phyloP scores from a whole-genome alignment of 2,113 vertebrate species.

The Struthio camelus region DNA sequence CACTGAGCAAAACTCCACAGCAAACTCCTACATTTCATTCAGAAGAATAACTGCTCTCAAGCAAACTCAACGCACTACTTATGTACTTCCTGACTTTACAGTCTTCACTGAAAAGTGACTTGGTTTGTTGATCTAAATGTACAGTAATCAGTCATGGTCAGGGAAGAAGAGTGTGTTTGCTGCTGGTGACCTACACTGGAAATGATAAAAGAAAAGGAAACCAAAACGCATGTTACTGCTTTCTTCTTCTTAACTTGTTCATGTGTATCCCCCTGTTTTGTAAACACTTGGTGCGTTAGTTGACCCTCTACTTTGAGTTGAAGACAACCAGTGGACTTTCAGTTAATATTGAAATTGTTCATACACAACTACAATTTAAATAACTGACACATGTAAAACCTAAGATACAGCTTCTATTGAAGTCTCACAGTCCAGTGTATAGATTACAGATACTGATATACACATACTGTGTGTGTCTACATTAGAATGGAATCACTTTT shows the following conservation, averaged over 20 bases:
- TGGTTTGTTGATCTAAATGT: background rate
- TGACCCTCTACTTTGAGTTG: background rate
- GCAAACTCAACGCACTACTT: background rate
- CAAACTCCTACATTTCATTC: background rate
- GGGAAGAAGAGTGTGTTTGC: background rate
- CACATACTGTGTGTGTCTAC: background rate
- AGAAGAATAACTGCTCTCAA: background rate
- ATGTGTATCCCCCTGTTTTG: background rate
- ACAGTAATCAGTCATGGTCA: background rate
- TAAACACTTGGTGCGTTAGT: background rate
- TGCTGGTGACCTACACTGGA: background rate
- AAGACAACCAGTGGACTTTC: background rate
- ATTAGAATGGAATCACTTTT: background rate
- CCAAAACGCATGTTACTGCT: background rate
- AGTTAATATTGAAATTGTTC: background rate
- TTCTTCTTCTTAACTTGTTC: background rate
- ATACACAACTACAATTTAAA: background rate
- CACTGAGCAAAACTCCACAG: background rate
- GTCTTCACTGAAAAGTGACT: background rate
- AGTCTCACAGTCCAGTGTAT: background rate
- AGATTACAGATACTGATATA: background rate
- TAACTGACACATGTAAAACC: background rate
- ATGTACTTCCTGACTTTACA: background rate
- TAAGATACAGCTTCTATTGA: background rate
- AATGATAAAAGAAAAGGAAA: background rate